phyloP scores from a whole-genome alignment of 2,888 invertebrate genomes.

The Drosophila lacicola region DNA sequence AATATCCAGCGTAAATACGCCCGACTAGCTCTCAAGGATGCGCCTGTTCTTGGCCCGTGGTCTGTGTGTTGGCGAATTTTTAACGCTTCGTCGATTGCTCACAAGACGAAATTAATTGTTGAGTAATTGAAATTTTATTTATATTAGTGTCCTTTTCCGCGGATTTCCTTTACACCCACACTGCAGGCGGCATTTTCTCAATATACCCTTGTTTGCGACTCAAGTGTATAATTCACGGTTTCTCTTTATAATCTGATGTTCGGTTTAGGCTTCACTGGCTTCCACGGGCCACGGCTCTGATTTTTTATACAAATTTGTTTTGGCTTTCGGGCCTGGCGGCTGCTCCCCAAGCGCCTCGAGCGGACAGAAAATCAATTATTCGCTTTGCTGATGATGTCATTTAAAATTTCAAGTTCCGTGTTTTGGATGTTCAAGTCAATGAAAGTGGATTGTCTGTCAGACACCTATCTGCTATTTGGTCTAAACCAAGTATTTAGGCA shows the following conservation, averaged over 20 bases:
- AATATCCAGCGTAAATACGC: conserved; percentile 62
- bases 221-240: conserved; percentile 67
- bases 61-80: conserved; percentile 55
- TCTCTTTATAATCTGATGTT: conserved; percentile 53
- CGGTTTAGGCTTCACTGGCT: conserved; percentile 57
- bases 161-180: conserved; percentile 53
- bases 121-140: conserved; percentile 86
- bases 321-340: conserved; percentile 10
- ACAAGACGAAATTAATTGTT: conserved; percentile 85
- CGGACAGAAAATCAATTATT: conserved; percentile 66
- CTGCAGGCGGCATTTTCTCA: conserved; percentile 38
- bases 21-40: conserved; percentile 63
- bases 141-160: conserved; percentile 84
- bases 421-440: neutral
- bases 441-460: no score
- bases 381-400: conserved; percentile 69
- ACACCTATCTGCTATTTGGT: neutral
- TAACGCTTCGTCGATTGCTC: conserved; percentile 83
- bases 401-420: conserved; percentile 3
- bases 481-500: neutral
- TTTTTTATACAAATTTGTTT: conserved; percentile 69
- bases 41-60: conserved; percentile 21
- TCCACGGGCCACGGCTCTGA: conserved; percentile 34
- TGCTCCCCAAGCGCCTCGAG: conserved; percentile 9
- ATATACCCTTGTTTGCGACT: conserved; percentile 26